Evolutionary conservation across 2,113 vertebrate species (phyloP), one percentile per base, ranked within the genome.

Genomic region (Megaceryle maxima): DNA sequence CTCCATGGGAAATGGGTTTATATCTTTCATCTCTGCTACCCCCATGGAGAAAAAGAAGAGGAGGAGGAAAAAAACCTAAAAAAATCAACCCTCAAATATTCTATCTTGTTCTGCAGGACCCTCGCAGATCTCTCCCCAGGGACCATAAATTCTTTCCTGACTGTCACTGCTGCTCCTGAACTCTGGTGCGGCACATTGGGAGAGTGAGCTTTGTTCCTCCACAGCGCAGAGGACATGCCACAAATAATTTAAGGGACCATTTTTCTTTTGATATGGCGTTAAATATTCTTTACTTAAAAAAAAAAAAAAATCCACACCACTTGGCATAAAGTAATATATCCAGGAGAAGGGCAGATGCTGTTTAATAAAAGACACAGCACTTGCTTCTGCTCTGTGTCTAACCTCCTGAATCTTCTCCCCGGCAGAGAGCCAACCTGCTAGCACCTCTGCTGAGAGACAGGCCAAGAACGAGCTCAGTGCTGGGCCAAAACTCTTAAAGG

Each of bases 261-360:
- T 97, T 97, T 95, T 96, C 97, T 97, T 93, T 53, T 85, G 74
- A 44, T 35, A 48, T 90, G 95, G 90, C 12, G 0, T 93, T 97
- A 97, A 97, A 97, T 97, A 97, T 97, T 96, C 94, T 97, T 95
- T 87, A 88, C 88, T 97, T 95, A 9, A 67, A 68, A n/a, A 92
- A 86, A 90, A 90, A 85, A n/a, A 26, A 33, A 57, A 62, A 43
- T 78, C 88, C 88, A 83, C 83, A 88, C 64, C 92, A 92, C 92
- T 97, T 93, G 91, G 90, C 73, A 59, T 88, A 68, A 91, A 92
- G 90, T 84, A 68, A 97, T 96, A 93, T 79, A 95, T 96, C 92
- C 89, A 83, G 75, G 21, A 62, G 92, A 97, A 97, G 91, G 96
- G 92, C 96, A 96, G 95, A 93, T 92, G 92, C 94, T 96, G 82